These are phyloP conservation scores for Parelbella ahira DNA, from an alignment of 2,888 invertebrate species.

Conservation along the genomic window DNA sequence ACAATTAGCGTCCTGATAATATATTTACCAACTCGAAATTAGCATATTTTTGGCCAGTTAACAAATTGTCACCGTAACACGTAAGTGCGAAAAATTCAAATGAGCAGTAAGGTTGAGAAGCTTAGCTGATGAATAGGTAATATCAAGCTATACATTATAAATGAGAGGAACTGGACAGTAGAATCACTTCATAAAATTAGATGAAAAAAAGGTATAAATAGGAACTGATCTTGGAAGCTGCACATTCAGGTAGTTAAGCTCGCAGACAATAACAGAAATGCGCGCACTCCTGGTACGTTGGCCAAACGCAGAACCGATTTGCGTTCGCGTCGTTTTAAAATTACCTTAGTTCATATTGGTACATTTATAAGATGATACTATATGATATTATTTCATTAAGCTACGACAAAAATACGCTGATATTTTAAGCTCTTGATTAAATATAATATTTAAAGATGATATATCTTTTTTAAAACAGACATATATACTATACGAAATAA, in stretches of 20 bases:
- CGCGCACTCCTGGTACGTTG: slow-evolving; percentile 62
- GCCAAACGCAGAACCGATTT: slow-evolving; percentile 9
- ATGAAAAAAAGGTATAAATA: slow-evolving; percentile 73
- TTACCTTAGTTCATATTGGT: not conserved
- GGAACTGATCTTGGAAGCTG: slow-evolving; percentile 52
- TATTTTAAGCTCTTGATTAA: no score
- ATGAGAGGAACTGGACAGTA: slow-evolving; percentile 59
- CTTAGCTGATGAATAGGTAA: slow-evolving; percentile 49
- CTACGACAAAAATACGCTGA: no score
- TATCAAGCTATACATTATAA: slow-evolving; percentile 58
- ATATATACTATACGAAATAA: not conserved
- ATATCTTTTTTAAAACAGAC: not conserved
- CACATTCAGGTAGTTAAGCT: slow-evolving; percentile 61
- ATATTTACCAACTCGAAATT: slow-evolving; percentile 3
- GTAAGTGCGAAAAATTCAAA: slow-evolving; percentile 12
- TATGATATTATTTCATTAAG: no score
- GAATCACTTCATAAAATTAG: slow-evolving; percentile 55
- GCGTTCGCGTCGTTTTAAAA: not conserved
- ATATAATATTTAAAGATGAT: no score
- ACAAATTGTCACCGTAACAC: slow-evolving; percentile 8
- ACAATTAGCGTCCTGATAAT: slow-evolving; percentile 5
- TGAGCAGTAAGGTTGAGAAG: slow-evolving; percentile 56
- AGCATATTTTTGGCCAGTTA: slow-evolving; percentile 3
- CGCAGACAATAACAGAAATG: slow-evolving; percentile 64
- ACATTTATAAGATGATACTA: not conserved